Percentiles rank a stretch among this genome's conserved stretches.
Conservation (phyloP, 2,888 invertebrate species). For the Sipunculus nudus region DNA sequence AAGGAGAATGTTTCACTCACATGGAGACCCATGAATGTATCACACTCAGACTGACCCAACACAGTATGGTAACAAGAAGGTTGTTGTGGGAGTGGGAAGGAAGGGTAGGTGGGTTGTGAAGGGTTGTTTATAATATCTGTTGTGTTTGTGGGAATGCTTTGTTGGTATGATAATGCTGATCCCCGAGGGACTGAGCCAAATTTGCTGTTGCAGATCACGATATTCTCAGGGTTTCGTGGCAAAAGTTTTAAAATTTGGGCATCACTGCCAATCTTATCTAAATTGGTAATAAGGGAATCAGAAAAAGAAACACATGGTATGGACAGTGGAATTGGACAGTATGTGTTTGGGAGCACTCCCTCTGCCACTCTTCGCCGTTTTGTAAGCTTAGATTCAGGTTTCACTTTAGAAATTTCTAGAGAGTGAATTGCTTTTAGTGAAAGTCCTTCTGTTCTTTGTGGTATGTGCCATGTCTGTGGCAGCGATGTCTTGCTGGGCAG, state of each 20-base stretch:
- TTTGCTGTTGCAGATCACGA: neutral
- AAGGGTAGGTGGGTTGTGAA: neutral
- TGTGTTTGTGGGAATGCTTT: neutral
- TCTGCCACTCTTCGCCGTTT: neutral
- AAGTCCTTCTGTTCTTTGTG: neutral
- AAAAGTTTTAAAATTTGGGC: neutral
- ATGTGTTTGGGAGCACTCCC: neutral
- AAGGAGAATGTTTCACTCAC: neutral
- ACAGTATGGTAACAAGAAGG: neutral
- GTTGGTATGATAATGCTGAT: neutral
- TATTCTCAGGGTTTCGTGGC: neutral
- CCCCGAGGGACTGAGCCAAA: neutral
- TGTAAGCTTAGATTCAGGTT: neutral
- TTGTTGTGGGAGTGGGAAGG: neutral
- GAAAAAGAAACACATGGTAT: neutral
- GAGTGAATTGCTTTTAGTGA: neutral
- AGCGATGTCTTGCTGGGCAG: neutral
- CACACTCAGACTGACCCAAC: neutral
- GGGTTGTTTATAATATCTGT: neutral
- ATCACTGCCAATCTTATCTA: neutral
- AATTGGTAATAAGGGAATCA: neutral
- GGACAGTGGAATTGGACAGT: neutral
- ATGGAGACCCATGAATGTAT: neutral
- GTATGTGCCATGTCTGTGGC: conserved; percentile 3
- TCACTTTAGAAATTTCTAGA: neutral